Conservation (phyloP, 2,888 invertebrate genomes). For the Lithodes maja region DNA sequence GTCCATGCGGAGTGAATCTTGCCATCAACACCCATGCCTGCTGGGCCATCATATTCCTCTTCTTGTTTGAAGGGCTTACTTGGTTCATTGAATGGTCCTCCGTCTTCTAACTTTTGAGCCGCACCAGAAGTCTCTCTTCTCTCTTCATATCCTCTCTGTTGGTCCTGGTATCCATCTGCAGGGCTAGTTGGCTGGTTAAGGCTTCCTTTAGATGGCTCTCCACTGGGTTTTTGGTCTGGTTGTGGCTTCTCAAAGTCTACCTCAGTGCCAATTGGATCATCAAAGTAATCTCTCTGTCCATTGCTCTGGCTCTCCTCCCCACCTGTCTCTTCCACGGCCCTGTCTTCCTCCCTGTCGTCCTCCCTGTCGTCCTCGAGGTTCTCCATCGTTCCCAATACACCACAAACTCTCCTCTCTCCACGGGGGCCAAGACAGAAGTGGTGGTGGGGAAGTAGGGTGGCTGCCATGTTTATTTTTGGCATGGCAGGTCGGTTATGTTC, state of each 20-base stretch:
- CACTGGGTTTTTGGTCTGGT: neutral
- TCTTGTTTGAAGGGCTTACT: neutral
- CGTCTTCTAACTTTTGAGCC: neutral
- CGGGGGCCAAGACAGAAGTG: neutral
- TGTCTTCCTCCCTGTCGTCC: neutral
- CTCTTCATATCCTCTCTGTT: neutral
- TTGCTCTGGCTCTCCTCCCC: neutral
- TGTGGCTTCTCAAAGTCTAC: neutral
- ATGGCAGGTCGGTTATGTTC: no score
- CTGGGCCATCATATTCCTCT: conserved; percentile 62
- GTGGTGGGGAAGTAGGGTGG: neutral
- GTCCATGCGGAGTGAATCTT: conserved; percentile 93
- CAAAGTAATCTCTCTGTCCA: neutral
- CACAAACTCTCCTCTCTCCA: neutral
- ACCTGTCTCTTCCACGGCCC: neutral
- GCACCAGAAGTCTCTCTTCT: neutral
- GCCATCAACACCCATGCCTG: conserved; percentile 67
- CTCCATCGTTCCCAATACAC: neutral
- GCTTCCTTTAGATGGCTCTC: neutral
- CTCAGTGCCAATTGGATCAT: neutral
- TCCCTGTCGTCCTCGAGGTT: neutral
- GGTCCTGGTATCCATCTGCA: neutral
- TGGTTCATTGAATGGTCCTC: neutral
- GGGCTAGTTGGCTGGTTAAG: neutral
- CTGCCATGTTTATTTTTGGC: neutral